These are phyloP conservation scores for Fregata magnificens DNA, from an alignment of 2,113 vertebrate species.

Conservation along the genomic window DNA sequence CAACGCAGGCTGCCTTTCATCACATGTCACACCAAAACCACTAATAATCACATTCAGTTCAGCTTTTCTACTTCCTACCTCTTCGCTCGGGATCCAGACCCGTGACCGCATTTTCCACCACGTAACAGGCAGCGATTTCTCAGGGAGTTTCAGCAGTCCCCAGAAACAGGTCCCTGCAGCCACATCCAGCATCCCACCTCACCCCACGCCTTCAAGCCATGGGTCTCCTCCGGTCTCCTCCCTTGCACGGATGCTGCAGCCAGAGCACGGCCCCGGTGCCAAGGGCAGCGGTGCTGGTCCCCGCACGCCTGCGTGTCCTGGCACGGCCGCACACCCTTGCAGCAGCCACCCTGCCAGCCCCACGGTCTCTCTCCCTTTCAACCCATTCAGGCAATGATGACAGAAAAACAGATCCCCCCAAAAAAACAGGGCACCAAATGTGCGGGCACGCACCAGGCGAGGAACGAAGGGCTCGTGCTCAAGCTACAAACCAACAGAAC, in stretches of 20 bases:
- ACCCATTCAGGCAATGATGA: not conserved
- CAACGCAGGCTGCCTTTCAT: not conserved
- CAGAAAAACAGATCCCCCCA: not conserved
- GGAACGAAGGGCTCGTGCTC: fast-evolving
- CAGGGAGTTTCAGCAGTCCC: not conserved
- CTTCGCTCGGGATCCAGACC: not conserved
- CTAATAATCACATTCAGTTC: not conserved
- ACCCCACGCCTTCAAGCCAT: not conserved
- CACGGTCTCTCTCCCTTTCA: fast-evolving
- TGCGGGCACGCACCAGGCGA: not conserved
- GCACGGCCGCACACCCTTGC: fast-evolving
- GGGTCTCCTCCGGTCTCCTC: not conserved
- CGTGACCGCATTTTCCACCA: not conserved
- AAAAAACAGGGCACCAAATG: fast-evolving
- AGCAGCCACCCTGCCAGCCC: not conserved
- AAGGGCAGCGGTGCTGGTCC: not conserved
- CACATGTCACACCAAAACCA: not conserved
- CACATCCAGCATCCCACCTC: not conserved
- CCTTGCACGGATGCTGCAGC: not conserved
- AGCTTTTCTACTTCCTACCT: not conserved
- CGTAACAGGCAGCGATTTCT: not conserved
- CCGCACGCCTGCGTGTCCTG: not conserved
- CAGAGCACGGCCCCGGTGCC: fast-evolving
- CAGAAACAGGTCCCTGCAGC: not conserved
- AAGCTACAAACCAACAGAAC: not conserved